Evolutionary conservation across 2,113 vertebrate species (phyloP), one percentile per base, ranked within the genome.

Genomic region (Mixornis gularis): DNA sequence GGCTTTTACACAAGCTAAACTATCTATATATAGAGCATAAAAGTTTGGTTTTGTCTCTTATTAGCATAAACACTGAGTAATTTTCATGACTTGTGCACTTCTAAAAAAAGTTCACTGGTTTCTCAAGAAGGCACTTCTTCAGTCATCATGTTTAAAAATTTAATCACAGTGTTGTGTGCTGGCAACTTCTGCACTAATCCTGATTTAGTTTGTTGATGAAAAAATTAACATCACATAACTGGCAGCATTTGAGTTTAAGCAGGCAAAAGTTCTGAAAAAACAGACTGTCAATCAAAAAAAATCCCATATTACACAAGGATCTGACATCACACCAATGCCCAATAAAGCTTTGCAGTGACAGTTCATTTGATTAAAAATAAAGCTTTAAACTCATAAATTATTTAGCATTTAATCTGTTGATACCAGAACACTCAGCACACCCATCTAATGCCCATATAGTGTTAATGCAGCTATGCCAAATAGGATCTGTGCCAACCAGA

Each of bases 391-490:
- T 95, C 83, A 93, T 95, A 81, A 90, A 92, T 94, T 94, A 94
- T 89, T 87, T 71, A 96, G 88, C 73, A 93, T 94, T 89, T 71
- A 63, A 91, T 96, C 64, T 93, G 84, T 87, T 96, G 94, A 89
- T 87, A 94, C 8, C 68, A 94, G 79, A 92, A 93, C 74, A 94
- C 59, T 89, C 84, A 93, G 85, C 87, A 89, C 40, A 92, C 74
- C 64, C 96, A 95, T 91, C 85, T 85, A 94, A 87, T 87, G 85
- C 87, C 60, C 71, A 69, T 36, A 53, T 1, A 89, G 74, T 52
- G 81, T 74, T 85, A 92, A 13, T 63, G 80, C 85, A 94, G 60
- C 44, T 89, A 66, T 89, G 91, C 89, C 95, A 96, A 95, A 83
- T 4, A 46, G 92, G 76, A 87, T 59, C 43, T 8, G 2, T 70